Evolutionary conservation across 1,140 invertebrate genomes (phyloP).

Genomic region (Catajapyx aquilonaris): DNA sequence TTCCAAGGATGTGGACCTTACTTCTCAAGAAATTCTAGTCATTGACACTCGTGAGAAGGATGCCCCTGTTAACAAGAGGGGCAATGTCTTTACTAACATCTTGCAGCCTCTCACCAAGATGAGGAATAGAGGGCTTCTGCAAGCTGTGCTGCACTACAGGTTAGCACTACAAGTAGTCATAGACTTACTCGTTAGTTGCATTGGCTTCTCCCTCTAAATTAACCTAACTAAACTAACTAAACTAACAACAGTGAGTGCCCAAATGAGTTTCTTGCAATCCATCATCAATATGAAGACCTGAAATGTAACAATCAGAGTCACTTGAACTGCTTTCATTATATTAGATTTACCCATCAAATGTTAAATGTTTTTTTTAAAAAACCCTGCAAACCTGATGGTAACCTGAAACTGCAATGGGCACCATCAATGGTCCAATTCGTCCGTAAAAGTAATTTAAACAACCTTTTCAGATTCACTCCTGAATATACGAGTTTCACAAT

Average conservation of each 20-base stretch:
- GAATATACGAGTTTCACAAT: conserved; percentile 69
- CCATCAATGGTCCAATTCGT: too few species aligned
- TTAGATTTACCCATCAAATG: not conserved
- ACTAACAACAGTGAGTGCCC: too few species aligned
- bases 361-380: conserved; percentile 7
- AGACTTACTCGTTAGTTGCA: too few species aligned
- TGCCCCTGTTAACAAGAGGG: conserved; percentile 41
- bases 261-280: too few species aligned
- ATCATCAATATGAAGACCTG: too few species aligned
- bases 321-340: not conserved
- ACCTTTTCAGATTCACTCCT: conserved; percentile 18
- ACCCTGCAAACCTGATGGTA: too few species aligned
- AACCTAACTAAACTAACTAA: too few species aligned
- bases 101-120: conserved; percentile 41
- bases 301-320: not conserved
- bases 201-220: too few species aligned
- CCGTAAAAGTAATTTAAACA: too few species aligned
- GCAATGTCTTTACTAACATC: conserved; percentile 78
- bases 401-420: too few species aligned
- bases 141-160: conserved; percentile 65
- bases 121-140: conserved; percentile 34
- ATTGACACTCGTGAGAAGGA: conserved; percentile 51
- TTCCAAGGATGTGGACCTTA: conserved; percentile 76
- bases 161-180: too few species aligned
- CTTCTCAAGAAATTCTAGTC: conserved; percentile 77